Evolutionary conservation across 2,888 invertebrate species (phyloP), one percentile per base, ranked within the genome.

Genomic region (Luperina testacea): DNA sequence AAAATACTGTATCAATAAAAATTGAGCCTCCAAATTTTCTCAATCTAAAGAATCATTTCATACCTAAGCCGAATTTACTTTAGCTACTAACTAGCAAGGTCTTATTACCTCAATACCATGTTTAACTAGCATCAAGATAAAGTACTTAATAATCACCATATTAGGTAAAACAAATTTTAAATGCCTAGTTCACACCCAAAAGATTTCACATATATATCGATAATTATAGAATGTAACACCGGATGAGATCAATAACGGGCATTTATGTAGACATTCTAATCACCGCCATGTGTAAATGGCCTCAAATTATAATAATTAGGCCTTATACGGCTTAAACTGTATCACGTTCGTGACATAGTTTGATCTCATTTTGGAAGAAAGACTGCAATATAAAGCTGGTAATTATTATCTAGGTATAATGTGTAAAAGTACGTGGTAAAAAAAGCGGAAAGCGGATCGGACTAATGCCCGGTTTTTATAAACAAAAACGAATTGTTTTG

Each of bases 191-290:
- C 64, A 59, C 63, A 4, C 38, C 68, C 48, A 84, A 84, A 84
- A 84, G 27, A 38, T 69, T 17, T 20, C 61, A 51, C 59, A 13
- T 13, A n/a, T 59, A 75, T 51, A 78, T 48, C 20, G 32, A 69
- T 69, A 76, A 27, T 13, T 27, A n/a, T 27, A 70, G 32, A 24
- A 1, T 45, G 32, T 38, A 68, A 42, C 67, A 80, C 87, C 87
- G 90, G 87, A 90, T 85, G 79, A 84, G 64, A 89, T 90, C 83
- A 84, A 88, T 90, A 87, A 82, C 80, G 77, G 11, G 61, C n/a
- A 48, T 73, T n/a, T n/a, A 73, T 48, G 76, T 27, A 64, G 72
- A 61, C 32, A 79, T 75, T 84, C 82, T 75, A 81, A 80, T 74
- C 69, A 75, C 67, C 59, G 24, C 72, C 82, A 80, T 81, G 78